A percentile compares a stretch with the other conserved stretches of the same genome.
These are phyloP conservation scores for Phoxinus phoxinus DNA, from an alignment of 2,113 vertebrate genomes.

Conservation along the genomic window DNA sequence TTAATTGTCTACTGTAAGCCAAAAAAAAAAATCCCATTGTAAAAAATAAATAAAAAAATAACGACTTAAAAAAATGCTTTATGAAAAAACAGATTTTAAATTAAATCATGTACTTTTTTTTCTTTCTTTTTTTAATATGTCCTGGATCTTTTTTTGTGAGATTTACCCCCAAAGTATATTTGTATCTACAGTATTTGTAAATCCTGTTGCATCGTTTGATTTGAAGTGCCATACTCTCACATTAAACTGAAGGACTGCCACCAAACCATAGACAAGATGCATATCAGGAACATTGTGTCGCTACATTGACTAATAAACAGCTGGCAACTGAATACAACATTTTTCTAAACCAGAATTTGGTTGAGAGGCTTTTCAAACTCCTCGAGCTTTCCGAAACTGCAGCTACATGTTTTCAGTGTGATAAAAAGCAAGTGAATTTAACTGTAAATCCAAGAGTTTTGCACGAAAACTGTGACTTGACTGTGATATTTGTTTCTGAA, in stretches of 20 bases:
- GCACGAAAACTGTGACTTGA: conserved; percentile 40
- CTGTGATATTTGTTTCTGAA: conserved; percentile 32
- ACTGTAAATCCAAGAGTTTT: conserved; percentile 36
- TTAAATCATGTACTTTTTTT: background rate
- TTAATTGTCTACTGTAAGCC: background rate
- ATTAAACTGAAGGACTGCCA: conserved; percentile 10
- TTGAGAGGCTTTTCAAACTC: conserved; percentile 14
- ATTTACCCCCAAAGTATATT: background rate
- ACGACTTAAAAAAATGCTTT: background rate
- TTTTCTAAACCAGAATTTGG: conserved; percentile 22
- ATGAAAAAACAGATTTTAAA: background rate
- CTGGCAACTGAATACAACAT: background rate
- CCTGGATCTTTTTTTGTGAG: background rate
- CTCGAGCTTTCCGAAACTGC: background rate
- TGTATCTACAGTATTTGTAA: background rate
- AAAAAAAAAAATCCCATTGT: too few relatives aligned
- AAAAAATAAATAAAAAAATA: background rate
- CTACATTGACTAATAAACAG: conserved; percentile 11
- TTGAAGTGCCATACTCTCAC: conserved; percentile 38
- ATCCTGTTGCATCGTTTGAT: conserved; percentile 2
- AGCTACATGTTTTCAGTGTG: conserved; percentile 14
- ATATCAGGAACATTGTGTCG: background rate
- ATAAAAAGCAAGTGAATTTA: conserved; percentile 30
- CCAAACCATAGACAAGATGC: conserved; percentile 2
- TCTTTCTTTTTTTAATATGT: background rate